These are phyloP conservation scores for Lophochroa leadbeateri DNA, from an alignment of 2,113 vertebrate genomes.

Conservation along the genomic window DNA sequence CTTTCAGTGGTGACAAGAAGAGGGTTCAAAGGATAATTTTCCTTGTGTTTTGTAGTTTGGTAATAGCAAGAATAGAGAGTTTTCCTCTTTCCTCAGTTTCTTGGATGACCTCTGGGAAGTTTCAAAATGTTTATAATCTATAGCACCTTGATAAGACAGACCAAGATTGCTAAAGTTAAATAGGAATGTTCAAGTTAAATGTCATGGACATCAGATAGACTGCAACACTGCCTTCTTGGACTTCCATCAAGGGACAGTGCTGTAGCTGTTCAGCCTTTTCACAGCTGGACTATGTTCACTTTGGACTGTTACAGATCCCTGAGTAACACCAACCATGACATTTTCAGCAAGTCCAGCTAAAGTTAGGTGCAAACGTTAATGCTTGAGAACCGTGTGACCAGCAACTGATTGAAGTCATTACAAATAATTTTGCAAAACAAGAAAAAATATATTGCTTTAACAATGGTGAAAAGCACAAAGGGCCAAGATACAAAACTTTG, in stretches of 20 bases:
- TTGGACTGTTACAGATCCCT: not conserved
- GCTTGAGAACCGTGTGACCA: not conserved
- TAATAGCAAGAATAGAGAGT: not conserved
- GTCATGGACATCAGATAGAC: conserved; percentile 42
- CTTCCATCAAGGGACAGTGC: not conserved
- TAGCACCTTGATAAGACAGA: conserved; percentile 6
- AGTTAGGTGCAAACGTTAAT: not conserved
- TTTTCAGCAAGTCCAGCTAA: not conserved
- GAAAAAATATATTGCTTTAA: not conserved
- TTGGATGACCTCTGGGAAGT: not conserved
- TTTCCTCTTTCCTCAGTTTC: conserved; percentile 17
- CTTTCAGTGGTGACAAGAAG: not conserved
- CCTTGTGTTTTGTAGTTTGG: not conserved
- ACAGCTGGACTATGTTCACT: not conserved
- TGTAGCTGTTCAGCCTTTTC: conserved; percentile 10
- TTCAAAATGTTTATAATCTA: not conserved
- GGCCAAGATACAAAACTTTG: not conserved
- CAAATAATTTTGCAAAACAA: not conserved
- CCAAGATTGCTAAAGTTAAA: conserved; percentile 49
- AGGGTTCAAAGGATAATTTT: not conserved
- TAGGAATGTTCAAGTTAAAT: conserved; percentile 48
- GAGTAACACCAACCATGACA: not conserved
- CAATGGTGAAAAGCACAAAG: not conserved
- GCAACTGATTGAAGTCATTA: not conserved
- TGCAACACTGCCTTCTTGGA: conserved; percentile 6